A percentile compares a stretch with the other conserved stretches of the same genome.
Conservation (phyloP, 2,888 invertebrate species). For the Molorchus minor region DNA sequence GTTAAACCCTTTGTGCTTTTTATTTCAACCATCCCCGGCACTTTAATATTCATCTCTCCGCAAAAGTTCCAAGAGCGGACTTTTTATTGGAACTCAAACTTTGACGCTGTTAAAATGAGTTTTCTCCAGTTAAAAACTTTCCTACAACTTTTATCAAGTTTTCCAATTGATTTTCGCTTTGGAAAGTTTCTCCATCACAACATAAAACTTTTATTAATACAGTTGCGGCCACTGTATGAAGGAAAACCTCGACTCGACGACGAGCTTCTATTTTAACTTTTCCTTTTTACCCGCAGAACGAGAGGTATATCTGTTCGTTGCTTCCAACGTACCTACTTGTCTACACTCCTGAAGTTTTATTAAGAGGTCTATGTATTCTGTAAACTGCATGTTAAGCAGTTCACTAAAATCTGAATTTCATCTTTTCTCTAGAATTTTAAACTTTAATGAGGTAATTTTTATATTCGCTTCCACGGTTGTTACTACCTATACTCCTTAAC, state of each 20-base stretch:
- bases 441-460: too few relatives aligned
- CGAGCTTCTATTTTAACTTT: slow-evolving; percentile 3
- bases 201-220: slow-evolving; percentile 43
- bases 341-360: too few relatives aligned
- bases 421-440: too few relatives aligned
- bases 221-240: slow-evolving; percentile 27
- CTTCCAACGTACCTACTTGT: too few relatives aligned
- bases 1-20: slow-evolving; percentile 33
- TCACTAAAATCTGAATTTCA: too few relatives aligned
- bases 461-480: too few relatives aligned
- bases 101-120: slow-evolving; percentile 47
- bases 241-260: slow-evolving; percentile 1
- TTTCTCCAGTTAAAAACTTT: slow-evolving; percentile 41
- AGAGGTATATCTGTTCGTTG: too few relatives aligned
- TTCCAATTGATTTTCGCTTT: slow-evolving; percentile 40
- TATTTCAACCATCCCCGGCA: slow-evolving; percentile 36
- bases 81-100: slow-evolving; percentile 34
- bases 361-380: too few relatives aligned
- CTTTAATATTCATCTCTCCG: slow-evolving; percentile 41
- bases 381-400: too few relatives aligned
- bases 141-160: slow-evolving; percentile 39
- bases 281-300: too few relatives aligned
- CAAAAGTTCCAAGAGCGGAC: slow-evolving; percentile 31
- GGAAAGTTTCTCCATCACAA: slow-evolving; percentile 41
- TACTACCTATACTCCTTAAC: too few relatives aligned